Evolutionary conservation across 2,888 invertebrate genomes (phyloP), one percentile per base, ranked within the genome.

Genomic region (Drepanosiphum platanoidis): DNA sequence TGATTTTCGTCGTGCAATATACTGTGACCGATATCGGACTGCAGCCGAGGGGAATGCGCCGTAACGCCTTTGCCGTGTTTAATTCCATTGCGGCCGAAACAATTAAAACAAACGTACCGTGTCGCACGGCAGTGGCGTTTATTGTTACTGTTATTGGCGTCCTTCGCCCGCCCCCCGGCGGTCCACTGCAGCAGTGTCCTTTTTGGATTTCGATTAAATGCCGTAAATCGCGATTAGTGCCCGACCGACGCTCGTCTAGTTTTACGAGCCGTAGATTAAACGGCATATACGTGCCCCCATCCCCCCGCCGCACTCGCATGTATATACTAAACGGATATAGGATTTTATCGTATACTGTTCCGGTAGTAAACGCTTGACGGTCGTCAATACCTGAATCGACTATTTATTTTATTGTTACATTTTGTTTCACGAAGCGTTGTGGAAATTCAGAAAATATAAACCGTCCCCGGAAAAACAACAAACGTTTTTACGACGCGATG

Each of bases 61-160:
- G 81, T 71, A 82, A 83, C 83, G 83, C 83, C 75, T 84, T 75
- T 68, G 83, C 64, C 82, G 74, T 61, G 82, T 80, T 70, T 83
- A 83, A 83, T 83, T 75, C 84, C 75, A 32, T 77, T 52, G 81
- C 66, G 39, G 68, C 84, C 68, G 22, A 39, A 75, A 84, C 84
- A 84, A 84, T 84, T 84, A 84, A 84, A 84, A 84, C 77, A 77
- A 84, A 84, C 84, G 84, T 77, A 84, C 84, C 84, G 77, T 77
- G 36, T 77, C 84, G 71, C 42, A 5, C 66, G n/a, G 39, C 71
- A 39, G 58, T 32, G 74, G 46, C 83, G 84, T 84, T 84, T 77
- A 84, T 84, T 84, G 77, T 84, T 84, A 84, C 75, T 77, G 75
- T 84, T 84, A 84, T 84, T 75, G 84, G 75, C 36, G 84, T 52